phyloP scores from a whole-genome alignment of 2,888 invertebrate species.

The Hirtodrosophila histrioides region DNA sequence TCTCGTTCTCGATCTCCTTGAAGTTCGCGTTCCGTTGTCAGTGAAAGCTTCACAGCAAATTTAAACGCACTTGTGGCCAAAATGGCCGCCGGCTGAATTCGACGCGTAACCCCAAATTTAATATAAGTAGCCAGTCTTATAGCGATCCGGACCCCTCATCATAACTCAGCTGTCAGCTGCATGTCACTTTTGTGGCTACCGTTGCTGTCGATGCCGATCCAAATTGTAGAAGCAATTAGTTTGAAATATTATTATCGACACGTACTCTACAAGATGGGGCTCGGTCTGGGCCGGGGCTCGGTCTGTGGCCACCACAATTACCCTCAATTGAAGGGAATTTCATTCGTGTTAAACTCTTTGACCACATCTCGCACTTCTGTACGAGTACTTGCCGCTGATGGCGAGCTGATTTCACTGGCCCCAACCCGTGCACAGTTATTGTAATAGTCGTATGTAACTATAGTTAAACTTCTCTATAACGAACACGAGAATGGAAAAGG shows the following conservation, averaged over 20 bases:
- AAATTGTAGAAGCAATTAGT: conserved; percentile 77
- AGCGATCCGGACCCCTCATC: conserved; percentile 49
- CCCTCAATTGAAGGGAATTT: conserved; percentile 75
- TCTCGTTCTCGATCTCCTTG: conserved; percentile 1
- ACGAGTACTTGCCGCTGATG: conserved; percentile 36
- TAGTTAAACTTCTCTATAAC: not conserved
- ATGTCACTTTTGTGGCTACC: conserved; percentile 82
- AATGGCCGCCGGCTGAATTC: conserved; percentile 66
- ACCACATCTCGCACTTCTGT: conserved; percentile 65
- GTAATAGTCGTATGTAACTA: conserved; percentile 8
- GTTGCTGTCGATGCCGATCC: conserved; percentile 64
- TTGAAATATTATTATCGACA: conserved; percentile 80
- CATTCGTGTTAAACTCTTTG: conserved; percentile 78
- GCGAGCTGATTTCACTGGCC: conserved; percentile 59
- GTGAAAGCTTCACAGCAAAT: conserved; percentile 76
- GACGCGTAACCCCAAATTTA: conserved; percentile 53
- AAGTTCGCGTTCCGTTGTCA: conserved; percentile 16
- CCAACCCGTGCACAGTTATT: conserved; percentile 7
- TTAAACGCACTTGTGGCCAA: conserved; percentile 67
- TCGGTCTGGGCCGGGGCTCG: not conserved
- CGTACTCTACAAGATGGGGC: conserved; percentile 55
- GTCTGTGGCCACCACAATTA: conserved; percentile 69
- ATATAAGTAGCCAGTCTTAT: conserved; percentile 43
- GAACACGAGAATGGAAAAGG: too few relatives aligned
- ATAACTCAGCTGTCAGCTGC: conserved; percentile 81